Percentiles rank a stretch among this genome's conserved stretches.
These are phyloP conservation scores for Stenchaetothrips biformis DNA, from an alignment of 2,888 invertebrate species.

Conservation along the genomic window DNA sequence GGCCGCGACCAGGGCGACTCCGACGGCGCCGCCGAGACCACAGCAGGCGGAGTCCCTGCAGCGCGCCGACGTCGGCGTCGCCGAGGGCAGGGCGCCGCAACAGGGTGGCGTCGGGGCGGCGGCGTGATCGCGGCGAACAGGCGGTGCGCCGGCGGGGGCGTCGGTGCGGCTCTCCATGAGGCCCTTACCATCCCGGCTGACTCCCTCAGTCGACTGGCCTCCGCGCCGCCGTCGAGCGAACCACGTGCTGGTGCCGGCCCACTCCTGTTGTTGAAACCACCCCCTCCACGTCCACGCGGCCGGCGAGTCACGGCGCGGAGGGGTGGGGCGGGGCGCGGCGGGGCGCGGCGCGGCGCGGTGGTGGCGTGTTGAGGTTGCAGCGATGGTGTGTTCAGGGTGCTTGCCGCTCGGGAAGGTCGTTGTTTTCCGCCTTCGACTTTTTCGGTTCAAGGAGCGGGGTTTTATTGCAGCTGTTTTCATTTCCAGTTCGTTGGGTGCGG, in stretches of 20 bases:
- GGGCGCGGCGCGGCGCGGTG: background rate
- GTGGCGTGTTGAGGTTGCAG: background rate
- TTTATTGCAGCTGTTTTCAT: too few relatives aligned
- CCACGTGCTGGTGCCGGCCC: too few relatives aligned
- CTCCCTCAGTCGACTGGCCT: conserved; percentile 4
- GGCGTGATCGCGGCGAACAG: background rate
- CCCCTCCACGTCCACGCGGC: too few relatives aligned
- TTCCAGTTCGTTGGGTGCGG: too few relatives aligned
- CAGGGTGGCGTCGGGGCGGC: background rate
- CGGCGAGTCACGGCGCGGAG: background rate
- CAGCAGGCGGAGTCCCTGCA: background rate
- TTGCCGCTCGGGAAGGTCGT: too few relatives aligned
- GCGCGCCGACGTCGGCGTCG: background rate
- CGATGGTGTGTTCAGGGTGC: too few relatives aligned
- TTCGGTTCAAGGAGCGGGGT: too few relatives aligned
- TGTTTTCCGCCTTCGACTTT: too few relatives aligned
- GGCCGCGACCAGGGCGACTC: background rate
- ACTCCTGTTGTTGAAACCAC: too few relatives aligned
- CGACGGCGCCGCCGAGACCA: background rate
- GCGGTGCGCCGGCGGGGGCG: conserved; percentile 6
- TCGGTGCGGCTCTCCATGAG: conserved; percentile 19
- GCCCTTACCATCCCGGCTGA: conserved; percentile 17
- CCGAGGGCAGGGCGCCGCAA: background rate
- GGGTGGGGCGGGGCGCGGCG: background rate
- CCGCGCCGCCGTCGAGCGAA: too few relatives aligned